A percentile compares a stretch with the other conserved stretches of the same genome.
phyloP scores from a whole-genome alignment of 2,113 vertebrate genomes.

The Oriolus oriolus region DNA sequence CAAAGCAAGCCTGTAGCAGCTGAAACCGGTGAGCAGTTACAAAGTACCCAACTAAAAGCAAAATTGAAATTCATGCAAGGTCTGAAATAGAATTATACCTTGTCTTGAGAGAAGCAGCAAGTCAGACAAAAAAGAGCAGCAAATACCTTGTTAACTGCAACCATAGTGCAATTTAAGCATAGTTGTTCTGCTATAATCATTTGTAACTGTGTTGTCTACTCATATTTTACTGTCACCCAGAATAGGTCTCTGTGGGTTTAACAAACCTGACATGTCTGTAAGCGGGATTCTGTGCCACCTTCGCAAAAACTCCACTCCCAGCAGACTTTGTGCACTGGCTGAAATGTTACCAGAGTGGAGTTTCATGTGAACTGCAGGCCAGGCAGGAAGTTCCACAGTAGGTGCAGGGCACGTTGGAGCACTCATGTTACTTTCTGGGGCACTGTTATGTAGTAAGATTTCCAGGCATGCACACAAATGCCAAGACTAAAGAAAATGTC shows the following conservation, averaged over 20 bases:
- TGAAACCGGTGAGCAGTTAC: not conserved
- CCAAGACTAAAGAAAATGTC: not conserved
- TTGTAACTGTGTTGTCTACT: not conserved
- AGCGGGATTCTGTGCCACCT: not conserved
- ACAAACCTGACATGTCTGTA: not conserved
- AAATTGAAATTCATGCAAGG: not conserved
- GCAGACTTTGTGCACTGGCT: fast-evolving
- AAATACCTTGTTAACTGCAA: not conserved
- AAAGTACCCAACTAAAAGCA: not conserved
- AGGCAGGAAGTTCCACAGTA: not conserved
- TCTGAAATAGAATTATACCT: not conserved
- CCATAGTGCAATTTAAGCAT: not conserved
- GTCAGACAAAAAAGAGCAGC: not conserved
- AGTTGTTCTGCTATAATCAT: not conserved
- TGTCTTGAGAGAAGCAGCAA: not conserved
- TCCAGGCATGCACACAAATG: not conserved
- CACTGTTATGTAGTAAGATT: not conserved
- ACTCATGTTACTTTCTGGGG: not conserved
- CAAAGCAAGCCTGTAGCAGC: not conserved
- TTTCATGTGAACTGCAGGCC: not conserved
- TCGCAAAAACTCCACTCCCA: not conserved
- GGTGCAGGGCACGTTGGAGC: not conserved
- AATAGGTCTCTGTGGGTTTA: not conserved
- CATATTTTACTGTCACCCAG: not conserved
- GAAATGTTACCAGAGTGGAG: not conserved